These are phyloP conservation scores for Parazoanthus darwini DNA, from an alignment of 92 coral and sea anemone species.

Conservation along the genomic window DNA sequence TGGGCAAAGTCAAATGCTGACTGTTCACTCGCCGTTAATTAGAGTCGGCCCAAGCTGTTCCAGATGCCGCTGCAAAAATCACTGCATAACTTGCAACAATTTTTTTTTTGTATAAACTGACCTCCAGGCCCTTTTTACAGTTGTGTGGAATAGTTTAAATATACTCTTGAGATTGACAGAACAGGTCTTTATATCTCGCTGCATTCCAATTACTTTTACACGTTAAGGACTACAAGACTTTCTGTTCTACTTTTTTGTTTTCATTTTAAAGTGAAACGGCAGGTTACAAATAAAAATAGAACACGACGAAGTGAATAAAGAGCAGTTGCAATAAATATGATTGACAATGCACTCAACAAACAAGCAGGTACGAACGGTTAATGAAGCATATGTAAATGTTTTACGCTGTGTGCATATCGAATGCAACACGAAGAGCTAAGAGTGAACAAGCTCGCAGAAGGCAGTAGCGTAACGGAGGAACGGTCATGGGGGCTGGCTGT, in stretches of 20 bases:
- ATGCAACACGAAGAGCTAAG: neutral
- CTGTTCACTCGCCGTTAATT: too few relatives aligned
- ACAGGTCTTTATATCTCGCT: too few relatives aligned
- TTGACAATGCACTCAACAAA: slow-evolving; percentile 15
- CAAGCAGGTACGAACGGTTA: neutral
- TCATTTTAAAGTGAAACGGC: neutral
- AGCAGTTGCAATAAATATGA: neutral
- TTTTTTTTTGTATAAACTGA: too few relatives aligned
- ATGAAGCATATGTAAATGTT: neutral
- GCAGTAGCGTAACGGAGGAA: neutral
- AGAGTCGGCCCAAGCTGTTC: too few relatives aligned
- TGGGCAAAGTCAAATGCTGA: too few relatives aligned
- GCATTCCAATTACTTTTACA: neutral
- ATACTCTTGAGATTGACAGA: too few relatives aligned
- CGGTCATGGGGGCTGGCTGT: slow-evolving; percentile 22
- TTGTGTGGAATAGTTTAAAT: too few relatives aligned
- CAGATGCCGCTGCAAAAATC: too few relatives aligned
- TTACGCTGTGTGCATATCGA: neutral
- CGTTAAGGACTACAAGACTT: neutral
- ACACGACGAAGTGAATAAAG: neutral
- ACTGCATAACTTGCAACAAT: too few relatives aligned
- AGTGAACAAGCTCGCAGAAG: neutral
- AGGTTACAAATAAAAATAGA: neutral
- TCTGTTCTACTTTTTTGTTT: neutral
- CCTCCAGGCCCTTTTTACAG: too few relatives aligned